Evolutionary conservation across 2,888 invertebrate species (phyloP).

Genomic region (Carcina quercana): DNA sequence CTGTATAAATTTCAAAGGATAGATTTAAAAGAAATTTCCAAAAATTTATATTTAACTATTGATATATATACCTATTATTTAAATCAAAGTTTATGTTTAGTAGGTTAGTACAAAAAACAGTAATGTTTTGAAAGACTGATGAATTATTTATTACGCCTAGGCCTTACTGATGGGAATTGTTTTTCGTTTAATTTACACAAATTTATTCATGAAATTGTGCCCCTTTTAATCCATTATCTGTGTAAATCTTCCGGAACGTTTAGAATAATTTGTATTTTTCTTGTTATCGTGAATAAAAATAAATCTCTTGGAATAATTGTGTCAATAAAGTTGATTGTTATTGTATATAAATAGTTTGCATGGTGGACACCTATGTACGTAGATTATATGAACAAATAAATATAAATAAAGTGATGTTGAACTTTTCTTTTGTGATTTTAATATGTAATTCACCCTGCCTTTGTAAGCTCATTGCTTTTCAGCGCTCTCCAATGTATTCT

Average conservation of each 20-base stretch:
- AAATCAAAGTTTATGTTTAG: slow-evolving; percentile 5
- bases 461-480: no score
- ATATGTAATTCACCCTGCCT: no score
- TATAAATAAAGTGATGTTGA: slow-evolving; percentile 46
- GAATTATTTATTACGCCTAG: slow-evolving; percentile 28
- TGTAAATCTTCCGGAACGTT: no score
- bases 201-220: not conserved
- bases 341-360: slow-evolving; percentile 33
- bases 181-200: slow-evolving; percentile 1
- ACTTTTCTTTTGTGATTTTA: slow-evolving; percentile 28
- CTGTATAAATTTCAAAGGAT: no score
- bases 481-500: no score
- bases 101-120: slow-evolving; percentile 33
- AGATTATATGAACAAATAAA: slow-evolving; percentile 35
- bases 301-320: not conserved
- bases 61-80: slow-evolving; percentile 7
- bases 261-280: no score
- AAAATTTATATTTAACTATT: no score
- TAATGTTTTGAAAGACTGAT: slow-evolving; percentile 61
- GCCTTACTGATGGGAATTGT: not conserved
- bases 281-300: no score
- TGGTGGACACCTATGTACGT: slow-evolving; percentile 26
- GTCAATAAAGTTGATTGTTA: slow-evolving; percentile 17
- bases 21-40: no score
- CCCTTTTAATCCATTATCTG: not conserved